phyloP scores from a whole-genome alignment of 1,140 invertebrate genomes.

The Popillia japonica region DNA sequence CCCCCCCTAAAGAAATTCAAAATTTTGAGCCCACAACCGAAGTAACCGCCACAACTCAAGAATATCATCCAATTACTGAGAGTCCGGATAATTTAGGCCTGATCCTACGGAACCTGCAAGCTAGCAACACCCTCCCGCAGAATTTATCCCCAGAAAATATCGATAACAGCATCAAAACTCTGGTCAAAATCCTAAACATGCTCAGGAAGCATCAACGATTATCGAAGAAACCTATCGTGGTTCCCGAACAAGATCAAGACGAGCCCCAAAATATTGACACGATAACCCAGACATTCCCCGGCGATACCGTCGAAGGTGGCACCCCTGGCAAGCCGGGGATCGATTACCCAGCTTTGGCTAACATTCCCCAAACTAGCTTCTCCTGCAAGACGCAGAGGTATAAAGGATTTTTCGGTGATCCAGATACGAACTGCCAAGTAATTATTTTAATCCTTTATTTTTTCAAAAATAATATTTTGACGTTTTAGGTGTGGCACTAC shows the following conservation, averaged over 20 bases:
- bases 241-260: conserved; percentile 48
- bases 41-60: background rate
- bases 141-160: conserved; percentile 78
- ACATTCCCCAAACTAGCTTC: conserved; percentile 81
- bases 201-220: conserved; percentile 62
- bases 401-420: conserved; percentile 91
- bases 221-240: conserved; percentile 50
- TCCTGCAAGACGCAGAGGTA: conserved; percentile 85
- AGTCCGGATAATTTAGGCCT: conserved; percentile 59
- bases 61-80: conserved; percentile 3
- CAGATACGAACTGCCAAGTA: conserved; percentile 84
- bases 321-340: conserved; percentile 80
- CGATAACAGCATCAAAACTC: conserved; percentile 77
- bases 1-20: conserved; percentile 1
- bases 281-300: conserved; percentile 50
- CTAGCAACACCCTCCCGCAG: conserved; percentile 77
- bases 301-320: conserved; percentile 65
- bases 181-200: conserved; percentile 74
- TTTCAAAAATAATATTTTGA: background rate
- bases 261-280: conserved; percentile 6
- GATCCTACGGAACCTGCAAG: conserved; percentile 71
- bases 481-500: conserved; percentile 86
- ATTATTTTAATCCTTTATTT: too few species aligned
- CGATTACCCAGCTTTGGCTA: conserved; percentile 82
- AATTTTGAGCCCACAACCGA: background rate